Evolutionary conservation across 2,113 vertebrate species (phyloP), one percentile per base, ranked within the genome.

Genomic region (Carassius gibelio): DNA sequence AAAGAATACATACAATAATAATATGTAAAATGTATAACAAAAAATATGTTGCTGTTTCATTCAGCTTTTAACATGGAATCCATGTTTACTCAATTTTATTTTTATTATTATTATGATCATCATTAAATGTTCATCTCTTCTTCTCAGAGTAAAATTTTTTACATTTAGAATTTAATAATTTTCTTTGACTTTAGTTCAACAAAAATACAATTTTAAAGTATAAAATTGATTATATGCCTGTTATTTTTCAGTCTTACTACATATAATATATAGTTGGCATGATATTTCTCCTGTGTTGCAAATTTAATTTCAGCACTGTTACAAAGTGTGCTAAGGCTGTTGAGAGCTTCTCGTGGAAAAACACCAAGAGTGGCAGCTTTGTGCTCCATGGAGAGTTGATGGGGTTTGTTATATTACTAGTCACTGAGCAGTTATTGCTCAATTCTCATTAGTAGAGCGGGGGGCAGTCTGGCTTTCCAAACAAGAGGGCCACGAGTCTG

Each of bases 361-460:
- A 21, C 68, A 42, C 68, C 36, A 17, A 71, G 19, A 11, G 36
- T 34, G 17, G 36, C 34, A 38, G 34, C 68, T 71, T 42, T 71
- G 36, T 71, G 17, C 68, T 72, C 36, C 36, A 11, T 71, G 34
- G 34, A 38, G 68, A 38, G 9, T 26, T 75, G 45, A 21, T 77
- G 52, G 19, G 3, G 0, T 72, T 50, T 76, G 57, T 76, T 66
- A 59, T 69, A 30, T 85, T 78, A 57, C 75, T 30, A 55, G 23
- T 69, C 52, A 38, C n/a, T 59, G 48, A 57, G 7, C 64, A 38
- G 42, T 50, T 57, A 71, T 57, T 74, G 50, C 42, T 69, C 61
- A 76, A 5, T 69, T 62, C 23, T 82, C 71, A 84, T 87, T 87
- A 84, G 61, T 61, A 42, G 69, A 50, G 34, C 55, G 64, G 68